Base-by-base conservation (phyloP, 2,797 vertebrate genomes). In the Coendou prehensilis region DNA sequence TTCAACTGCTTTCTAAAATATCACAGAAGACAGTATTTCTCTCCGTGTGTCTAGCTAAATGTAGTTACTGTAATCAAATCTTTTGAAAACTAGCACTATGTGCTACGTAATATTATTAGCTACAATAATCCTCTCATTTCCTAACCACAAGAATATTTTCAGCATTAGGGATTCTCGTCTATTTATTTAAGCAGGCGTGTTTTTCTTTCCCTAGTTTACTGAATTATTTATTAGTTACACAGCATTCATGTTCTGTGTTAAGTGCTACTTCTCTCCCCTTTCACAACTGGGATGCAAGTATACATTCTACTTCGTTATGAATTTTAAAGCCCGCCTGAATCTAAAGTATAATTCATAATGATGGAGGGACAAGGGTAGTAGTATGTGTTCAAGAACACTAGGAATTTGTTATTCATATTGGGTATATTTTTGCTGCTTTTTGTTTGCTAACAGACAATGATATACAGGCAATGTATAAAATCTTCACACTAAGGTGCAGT, bases 261-360 rank as follows among this genome's bases (percentile, higher is more conserved):
- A 94, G 73, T 71, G 67, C 93, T 56, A 59, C 78, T 69, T 86
- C 50, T 75, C 47, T 63, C 52, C 47, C 33, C 61, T 85, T 89
- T 63, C 61, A 78, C n/a, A 85, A 13, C 67, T 67, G 28, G 41
- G 91, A 30, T 52, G 14, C 71, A 94, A 85, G 50, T 15, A 17
- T 17, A 47, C 57, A 63, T 87, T 89, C 78, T 69, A 84, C 85
- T 84, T 89, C 73, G 59, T 71, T 63, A 47, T 83, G 67, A 82
- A 28, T 50, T 79, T 95, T 80, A 97, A 94, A 97, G 54, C 50
- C 89, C 75, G 87, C 61, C 26, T 50, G 45, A 78, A 90, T 69
- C 50, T 90, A 83, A 86, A 92, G 75, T 63, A 50, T 97, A 85
- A 85, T 18, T 97, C 89, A 82, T 30, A 90, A 59, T 26, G 69